These are phyloP conservation scores for Telenomus remus DNA, from an alignment of 1,140 invertebrate genomes.

Conservation along the genomic window DNA sequence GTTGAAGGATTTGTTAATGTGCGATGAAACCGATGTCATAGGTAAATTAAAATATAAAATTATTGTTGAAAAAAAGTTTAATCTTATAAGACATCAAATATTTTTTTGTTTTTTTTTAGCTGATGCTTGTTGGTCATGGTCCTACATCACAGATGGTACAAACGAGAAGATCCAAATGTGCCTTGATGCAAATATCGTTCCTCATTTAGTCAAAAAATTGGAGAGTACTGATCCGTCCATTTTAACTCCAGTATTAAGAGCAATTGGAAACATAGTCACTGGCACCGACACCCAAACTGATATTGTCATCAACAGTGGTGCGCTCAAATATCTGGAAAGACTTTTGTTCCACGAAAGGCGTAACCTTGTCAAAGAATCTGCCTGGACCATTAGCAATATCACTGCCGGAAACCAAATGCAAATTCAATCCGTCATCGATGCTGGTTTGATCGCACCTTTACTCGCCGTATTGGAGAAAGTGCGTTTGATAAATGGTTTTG, in stretches of 20 bases:
- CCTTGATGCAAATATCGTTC: constrained; percentile 83
- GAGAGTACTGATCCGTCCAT: constrained; percentile 83
- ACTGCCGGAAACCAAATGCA: constrained; percentile 85
- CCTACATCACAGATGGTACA: constrained; percentile 95
- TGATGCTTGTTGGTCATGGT: constrained; percentile 97
- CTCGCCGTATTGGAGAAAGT: constrained; percentile 81
- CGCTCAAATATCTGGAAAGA: constrained; percentile 81
- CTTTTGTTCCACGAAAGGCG: constrained; percentile 84
- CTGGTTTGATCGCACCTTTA: constrained; percentile 81
- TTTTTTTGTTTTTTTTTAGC: constrained; percentile 73
- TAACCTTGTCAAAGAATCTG: constrained; percentile 88
- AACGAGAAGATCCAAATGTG: constrained; percentile 95
- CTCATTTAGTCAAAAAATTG: constrained; percentile 85
- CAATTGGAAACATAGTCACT: constrained; percentile 91
- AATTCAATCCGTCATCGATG: constrained; percentile 85
- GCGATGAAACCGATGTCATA: constrained; percentile 85
- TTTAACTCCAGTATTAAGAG: constrained; percentile 92
- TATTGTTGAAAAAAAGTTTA: not conserved
- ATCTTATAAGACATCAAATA: not conserved
- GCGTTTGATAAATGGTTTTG: constrained; percentile 62
- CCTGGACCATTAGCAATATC: constrained; percentile 90
- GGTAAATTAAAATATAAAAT: constrained; percentile 72
- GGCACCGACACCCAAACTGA: constrained; percentile 93
- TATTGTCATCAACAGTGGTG: constrained; percentile 87
- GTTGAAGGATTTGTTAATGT: constrained; percentile 85